A percentile compares a stretch with the other conserved stretches of the same genome.
phyloP scores from a whole-genome alignment of 1,140 invertebrate species.

The Ectropis grisescens region DNA sequence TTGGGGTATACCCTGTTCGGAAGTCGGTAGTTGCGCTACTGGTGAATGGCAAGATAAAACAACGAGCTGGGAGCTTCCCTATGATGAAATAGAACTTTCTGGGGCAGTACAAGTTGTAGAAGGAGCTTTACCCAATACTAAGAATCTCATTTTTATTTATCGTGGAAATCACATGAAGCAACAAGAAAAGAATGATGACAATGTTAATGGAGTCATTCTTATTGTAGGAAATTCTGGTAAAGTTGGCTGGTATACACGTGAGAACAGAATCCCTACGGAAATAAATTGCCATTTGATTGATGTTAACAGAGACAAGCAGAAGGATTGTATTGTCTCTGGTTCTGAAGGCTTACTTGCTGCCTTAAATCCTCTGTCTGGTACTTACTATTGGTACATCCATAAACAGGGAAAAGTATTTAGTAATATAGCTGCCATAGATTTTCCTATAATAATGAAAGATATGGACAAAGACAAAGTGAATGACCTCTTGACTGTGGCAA shows the following conservation, averaged over 20 bases:
- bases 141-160: conserved; percentile 80
- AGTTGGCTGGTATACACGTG: conserved; percentile 75
- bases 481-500: conserved; percentile 74
- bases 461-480: conserved; percentile 77
- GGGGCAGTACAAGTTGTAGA: conserved; percentile 79
- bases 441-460: conserved; percentile 80
- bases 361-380: conserved; percentile 78
- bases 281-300: conserved; percentile 81
- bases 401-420: conserved; percentile 60
- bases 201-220: conserved; percentile 72
- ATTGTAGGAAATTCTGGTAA: conserved; percentile 75
- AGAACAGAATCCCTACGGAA: conserved; percentile 74
- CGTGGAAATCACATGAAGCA: conserved; percentile 74
- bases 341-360: conserved; percentile 76
- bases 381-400: conserved; percentile 75
- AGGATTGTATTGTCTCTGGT: conserved; percentile 80
- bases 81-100: conserved; percentile 79
- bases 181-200: conserved; percentile 57
- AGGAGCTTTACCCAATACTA: conserved; percentile 71
- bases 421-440: conserved; percentile 71
- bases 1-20: conserved; percentile 80
- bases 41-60: conserved; percentile 67
- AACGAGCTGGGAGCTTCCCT: conserved; percentile 78
- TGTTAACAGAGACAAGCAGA: conserved; percentile 76
- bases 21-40: conserved; percentile 73